Base-by-base conservation (phyloP, 2,888 invertebrate genomes). In the Trichacis sp. region DNA sequence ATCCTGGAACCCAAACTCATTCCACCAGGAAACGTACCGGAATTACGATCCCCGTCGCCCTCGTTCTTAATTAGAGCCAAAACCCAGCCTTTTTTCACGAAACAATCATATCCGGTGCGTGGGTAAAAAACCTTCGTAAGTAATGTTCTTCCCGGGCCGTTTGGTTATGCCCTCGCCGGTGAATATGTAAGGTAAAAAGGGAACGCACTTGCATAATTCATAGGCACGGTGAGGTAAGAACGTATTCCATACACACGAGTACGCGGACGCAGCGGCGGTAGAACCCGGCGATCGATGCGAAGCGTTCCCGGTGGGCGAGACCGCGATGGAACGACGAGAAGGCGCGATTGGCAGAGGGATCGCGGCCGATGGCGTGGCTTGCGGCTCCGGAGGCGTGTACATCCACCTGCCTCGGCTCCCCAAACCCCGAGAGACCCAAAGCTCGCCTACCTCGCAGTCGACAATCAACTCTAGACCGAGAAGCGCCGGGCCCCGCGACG, bases 391-490 rank as follows among this genome's bases (percentile, higher is more conserved):
- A 45, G 50, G 30, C 29, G 51, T 38, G 19, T 24, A n/a, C 24
- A 29, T 64, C 55, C 61, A 64, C 54, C 61, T 54, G 68, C 51
- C 24, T 18, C 20, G 14, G 60, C 36, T 52, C 57, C 56, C 51
- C 63, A 47, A 14, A 20, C 11, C 33, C n/a, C 33, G 52, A 55
- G 49, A 47, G 33, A 36, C 45, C 36, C 24, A 40, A 12, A 46
- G 47, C 30, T 48, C 40, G 24, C 24, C 43, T 49, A 24, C n/a
- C 51, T 45, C 46, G 11, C 47, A 42, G 46, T 62, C 57, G 24
- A 11, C 8, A 8, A 17, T 15, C 42, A 17, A 42, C 46, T 46
- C 42, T 14, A 42, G 42, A 17, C 14, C 42, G 42, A 33, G 33
- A 33, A 33, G 9, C 33, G 8, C 33, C 33, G 33, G 2, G n/a